Percentiles rank a stretch among this genome's conserved stretches.
Conservation (phyloP, 2,888 invertebrate species). For the Xiphydria camelus region DNA sequence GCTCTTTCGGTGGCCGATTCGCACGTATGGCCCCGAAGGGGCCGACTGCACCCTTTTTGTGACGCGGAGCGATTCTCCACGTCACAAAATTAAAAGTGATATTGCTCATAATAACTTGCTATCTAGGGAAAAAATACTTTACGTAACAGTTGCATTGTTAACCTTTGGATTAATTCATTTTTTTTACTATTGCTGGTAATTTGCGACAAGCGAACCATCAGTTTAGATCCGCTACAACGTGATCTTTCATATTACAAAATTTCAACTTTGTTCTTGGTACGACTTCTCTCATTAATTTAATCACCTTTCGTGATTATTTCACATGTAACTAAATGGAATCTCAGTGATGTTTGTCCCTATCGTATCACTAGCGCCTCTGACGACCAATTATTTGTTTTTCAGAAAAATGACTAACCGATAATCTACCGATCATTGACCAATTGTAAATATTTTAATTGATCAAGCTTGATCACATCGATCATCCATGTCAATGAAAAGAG, state of each 20-base stretch:
- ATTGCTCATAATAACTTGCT: too few species aligned
- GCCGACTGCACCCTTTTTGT: too few species aligned
- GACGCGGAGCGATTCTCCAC: too few species aligned
- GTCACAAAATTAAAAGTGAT: too few species aligned
- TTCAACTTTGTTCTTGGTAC: constrained; percentile 15
- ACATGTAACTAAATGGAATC: background rate
- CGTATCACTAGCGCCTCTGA: constrained; percentile 13
- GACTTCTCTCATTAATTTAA: constrained; percentile 13
- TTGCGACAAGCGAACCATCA: constrained; percentile 14
- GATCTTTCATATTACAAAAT: constrained; percentile 8
- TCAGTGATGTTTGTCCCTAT: constrained; percentile 12
- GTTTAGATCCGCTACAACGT: constrained; percentile 7
- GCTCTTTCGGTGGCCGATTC: too few species aligned
- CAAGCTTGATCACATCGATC: too few species aligned
- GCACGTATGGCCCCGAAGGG: too few species aligned
- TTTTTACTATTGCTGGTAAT: constrained; percentile 2
- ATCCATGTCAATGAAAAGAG: too few species aligned
- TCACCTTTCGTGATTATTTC: constrained; percentile 5
- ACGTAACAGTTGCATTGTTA: too few species aligned
- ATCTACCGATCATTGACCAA: too few species aligned
- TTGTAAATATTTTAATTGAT: too few species aligned
- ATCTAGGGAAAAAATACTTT: too few species aligned
- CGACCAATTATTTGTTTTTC: constrained; percentile 7
- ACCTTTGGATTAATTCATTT: constrained; percentile 11
- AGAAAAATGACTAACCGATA: constrained; percentile 13